phyloP scores from a whole-genome alignment of 2,113 vertebrate genomes.

The Budorcas taxicolor region DNA sequence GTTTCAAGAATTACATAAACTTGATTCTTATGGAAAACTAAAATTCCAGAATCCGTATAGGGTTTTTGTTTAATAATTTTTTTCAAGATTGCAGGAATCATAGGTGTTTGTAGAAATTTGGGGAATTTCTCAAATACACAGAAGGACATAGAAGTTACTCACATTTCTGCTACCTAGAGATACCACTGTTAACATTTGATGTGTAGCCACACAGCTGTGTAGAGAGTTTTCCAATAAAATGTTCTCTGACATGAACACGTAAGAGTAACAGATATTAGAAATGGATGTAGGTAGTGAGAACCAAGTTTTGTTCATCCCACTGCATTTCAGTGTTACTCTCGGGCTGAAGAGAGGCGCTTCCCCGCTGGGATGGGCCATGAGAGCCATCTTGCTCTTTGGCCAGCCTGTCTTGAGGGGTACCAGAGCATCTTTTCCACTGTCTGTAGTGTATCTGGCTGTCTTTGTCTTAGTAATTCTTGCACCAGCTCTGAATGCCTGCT shows the following conservation, averaged over 20 bases:
- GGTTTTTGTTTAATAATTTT: neutral
- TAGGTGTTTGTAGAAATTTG: neutral
- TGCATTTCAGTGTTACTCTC: neutral
- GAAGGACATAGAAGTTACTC: neutral
- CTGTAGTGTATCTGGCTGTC: neutral
- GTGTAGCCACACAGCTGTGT: neutral
- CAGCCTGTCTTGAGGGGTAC: neutral
- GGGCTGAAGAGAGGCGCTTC: neutral
- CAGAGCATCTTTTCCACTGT: neutral
- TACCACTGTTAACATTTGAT: neutral
- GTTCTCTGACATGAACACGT: neutral
- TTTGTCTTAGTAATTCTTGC: slow-evolving; percentile 9
- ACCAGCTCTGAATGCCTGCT: neutral
- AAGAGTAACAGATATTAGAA: neutral
- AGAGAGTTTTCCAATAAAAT: neutral
- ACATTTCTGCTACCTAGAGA: neutral
- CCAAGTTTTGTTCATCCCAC: neutral
- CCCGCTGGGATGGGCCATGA: neutral
- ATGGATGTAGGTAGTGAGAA: neutral
- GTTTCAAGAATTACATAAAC: slow-evolving; percentile 2
- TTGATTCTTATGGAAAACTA: neutral
- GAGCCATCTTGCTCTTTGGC: neutral
- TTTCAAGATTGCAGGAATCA: neutral
- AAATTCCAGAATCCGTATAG: neutral
- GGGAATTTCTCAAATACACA: neutral